phyloP scores from a whole-genome alignment of 2,113 vertebrate species.

The Pontoporia blainvillei region DNA sequence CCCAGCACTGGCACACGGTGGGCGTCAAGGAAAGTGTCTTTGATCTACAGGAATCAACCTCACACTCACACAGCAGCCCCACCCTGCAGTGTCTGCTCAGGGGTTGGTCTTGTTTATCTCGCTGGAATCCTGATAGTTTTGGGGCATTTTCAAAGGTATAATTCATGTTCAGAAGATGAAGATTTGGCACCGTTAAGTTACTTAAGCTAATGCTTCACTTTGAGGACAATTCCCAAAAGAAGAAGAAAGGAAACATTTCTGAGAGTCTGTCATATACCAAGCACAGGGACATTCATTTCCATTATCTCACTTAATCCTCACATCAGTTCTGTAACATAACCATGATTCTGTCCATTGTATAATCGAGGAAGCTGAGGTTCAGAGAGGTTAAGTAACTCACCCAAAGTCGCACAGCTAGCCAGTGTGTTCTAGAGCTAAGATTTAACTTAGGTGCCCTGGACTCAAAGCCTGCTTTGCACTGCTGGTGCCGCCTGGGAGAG shows the following conservation, averaged over 20 bases:
- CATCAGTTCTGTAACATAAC: background rate
- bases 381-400: background rate
- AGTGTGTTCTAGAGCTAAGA: background rate
- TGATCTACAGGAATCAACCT: background rate
- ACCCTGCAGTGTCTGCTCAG: background rate
- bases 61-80: fast-evolving
- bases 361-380: background rate
- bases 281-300: background rate
- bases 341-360: background rate
- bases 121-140: background rate
- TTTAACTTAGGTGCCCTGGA: background rate
- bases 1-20: background rate
- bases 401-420: background rate
- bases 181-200: background rate
- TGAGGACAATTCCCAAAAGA: background rate
- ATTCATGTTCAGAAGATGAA: background rate
- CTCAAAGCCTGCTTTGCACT: background rate
- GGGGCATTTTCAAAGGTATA: background rate
- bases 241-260: background rate
- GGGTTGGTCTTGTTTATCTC: background rate
- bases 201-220: background rate
- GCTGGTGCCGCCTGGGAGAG: background rate
- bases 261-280: background rate
- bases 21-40: background rate
- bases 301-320: background rate